phyloP scores from a whole-genome alignment of 92 coral and sea anemone species.

The Siderastrea radians region DNA sequence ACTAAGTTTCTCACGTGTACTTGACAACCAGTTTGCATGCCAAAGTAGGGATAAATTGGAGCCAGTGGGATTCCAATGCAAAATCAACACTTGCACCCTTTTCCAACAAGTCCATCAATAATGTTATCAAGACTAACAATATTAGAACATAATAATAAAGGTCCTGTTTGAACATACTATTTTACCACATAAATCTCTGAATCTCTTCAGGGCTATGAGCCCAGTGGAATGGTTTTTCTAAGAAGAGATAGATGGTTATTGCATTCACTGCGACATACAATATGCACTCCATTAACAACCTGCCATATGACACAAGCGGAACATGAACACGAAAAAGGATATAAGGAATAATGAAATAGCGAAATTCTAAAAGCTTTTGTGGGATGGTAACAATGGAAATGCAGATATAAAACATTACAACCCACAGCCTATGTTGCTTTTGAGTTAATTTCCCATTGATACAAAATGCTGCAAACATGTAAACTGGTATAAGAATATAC shows the following conservation, averaged over 20 bases:
- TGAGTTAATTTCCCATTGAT: slow-evolving; percentile 61
- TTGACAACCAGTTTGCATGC: too few relatives aligned
- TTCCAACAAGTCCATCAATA: too few relatives aligned
- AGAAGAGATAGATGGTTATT: slow-evolving; percentile 76
- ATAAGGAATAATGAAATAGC: slow-evolving; percentile 94
- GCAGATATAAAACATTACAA: slow-evolving; percentile 79
- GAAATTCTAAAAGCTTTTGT: slow-evolving; percentile 91
- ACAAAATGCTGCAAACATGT: slow-evolving; percentile 73
- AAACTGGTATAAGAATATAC: slow-evolving; percentile 77
- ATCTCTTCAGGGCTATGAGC: slow-evolving; percentile 78
- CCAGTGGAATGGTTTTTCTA: slow-evolving; percentile 92
- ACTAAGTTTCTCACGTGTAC: too few relatives aligned
- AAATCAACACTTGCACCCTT: too few relatives aligned
- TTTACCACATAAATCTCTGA: slow-evolving; percentile 97
- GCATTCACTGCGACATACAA: slow-evolving; percentile 78
- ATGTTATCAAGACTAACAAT: too few relatives aligned
- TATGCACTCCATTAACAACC: slow-evolving; percentile 70
- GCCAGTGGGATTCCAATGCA: too few relatives aligned
- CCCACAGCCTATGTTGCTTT: slow-evolving; percentile 76
- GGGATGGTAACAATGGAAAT: slow-evolving; percentile 81
- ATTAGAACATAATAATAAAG: background rate
- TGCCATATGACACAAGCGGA: slow-evolving; percentile 67
- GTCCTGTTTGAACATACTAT: background rate
- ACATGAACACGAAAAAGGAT: slow-evolving; percentile 82
- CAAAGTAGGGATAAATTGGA: too few relatives aligned